Base-by-base conservation (phyloP, 2,797 vertebrate species). In the Toxotes lorentzi region DNA sequence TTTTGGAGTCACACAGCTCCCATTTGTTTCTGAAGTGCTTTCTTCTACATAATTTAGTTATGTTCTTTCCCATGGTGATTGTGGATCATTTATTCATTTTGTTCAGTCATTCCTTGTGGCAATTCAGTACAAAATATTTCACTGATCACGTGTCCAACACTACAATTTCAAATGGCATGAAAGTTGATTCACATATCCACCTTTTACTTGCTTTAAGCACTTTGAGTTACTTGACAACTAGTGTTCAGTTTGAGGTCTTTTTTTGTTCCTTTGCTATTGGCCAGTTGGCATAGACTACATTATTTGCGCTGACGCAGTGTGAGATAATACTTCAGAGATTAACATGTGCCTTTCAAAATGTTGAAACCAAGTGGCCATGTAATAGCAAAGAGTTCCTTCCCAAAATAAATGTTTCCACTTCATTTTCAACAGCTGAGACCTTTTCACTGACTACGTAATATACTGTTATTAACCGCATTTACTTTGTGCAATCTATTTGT, bases 11-110 rank as follows among this genome's bases (percentile, higher is more conserved):
- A 13, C 11, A 11, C 70, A 50, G 70, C 60, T 75, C 27, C 61
- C 50, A 14, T 68, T 62, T 38, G 11, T 30, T 27, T 81, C 63
- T 73, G 56, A 70, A 45, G 47, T 19, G 38, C 54, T 78, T 61
- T 56, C 59, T 56, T 34, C 40, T 66, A 24, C 57, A 70, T 24
- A 51, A 78, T 86, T 83, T 59, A 70, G 65, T 38, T 45, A 4
- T 47, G 27, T 66, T 72, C 34, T 48, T 34, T 65, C 21, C 66
- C 10, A 1, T 70, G 45, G 50, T 27, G 38, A 71, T 23, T 30
- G 40, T 24, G 6, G 32, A 56, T 74, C 61, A 54, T 69, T 41
- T 23, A 38, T 53, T 62, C 7, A 41, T 53, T 70, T 30, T 51
- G 5, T 34, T 78, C 24, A 68, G n/a, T 60, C 21, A 10, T 73